These are phyloP conservation scores for Chrysochloris asiatica DNA, from an alignment of 2,113 vertebrate species.

Conservation along the genomic window DNA sequence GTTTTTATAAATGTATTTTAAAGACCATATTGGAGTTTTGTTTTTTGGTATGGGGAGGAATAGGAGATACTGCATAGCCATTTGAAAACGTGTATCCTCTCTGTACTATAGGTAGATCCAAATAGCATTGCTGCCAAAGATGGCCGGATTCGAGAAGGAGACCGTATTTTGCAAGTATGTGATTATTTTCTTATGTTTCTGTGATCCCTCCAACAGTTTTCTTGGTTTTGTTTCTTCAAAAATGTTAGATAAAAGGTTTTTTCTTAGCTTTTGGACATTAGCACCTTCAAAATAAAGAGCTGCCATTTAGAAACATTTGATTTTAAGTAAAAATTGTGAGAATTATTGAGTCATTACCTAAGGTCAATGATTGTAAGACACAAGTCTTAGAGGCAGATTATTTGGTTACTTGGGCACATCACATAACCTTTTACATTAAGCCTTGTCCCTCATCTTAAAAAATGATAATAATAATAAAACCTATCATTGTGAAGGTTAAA, in stretches of 20 bases:
- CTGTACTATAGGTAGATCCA: slow-evolving; percentile 89
- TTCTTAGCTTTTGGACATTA: slow-evolving; percentile 6
- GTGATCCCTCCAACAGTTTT: slow-evolving; percentile 41
- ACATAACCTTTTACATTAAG: neutral
- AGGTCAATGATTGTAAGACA: neutral
- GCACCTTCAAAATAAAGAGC: neutral
- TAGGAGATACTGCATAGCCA: neutral
- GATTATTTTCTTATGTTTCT: slow-evolving; percentile 38
- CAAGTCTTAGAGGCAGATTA: neutral
- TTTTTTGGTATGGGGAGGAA: neutral
- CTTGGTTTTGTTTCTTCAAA: slow-evolving; percentile 50
- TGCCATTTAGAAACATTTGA: neutral
- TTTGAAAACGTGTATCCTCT: neutral
- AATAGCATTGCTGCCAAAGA: slow-evolving; percentile 97
- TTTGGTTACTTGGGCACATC: neutral
- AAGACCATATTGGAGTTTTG: neutral
- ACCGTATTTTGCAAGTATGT: slow-evolving; percentile 96
- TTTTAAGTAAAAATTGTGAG: neutral
- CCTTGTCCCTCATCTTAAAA: neutral
- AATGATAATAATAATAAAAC: neutral
- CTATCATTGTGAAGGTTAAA: neutral
- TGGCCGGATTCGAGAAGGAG: slow-evolving; percentile 95
- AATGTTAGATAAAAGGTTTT: slow-evolving; percentile 60
- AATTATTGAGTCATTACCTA: slow-evolving; percentile 30
- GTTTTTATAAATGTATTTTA: neutral